Evolutionary conservation across 2,888 invertebrate species (phyloP), one percentile per base, ranked within the genome.

Genomic region (Cheilosia vulpina): DNA sequence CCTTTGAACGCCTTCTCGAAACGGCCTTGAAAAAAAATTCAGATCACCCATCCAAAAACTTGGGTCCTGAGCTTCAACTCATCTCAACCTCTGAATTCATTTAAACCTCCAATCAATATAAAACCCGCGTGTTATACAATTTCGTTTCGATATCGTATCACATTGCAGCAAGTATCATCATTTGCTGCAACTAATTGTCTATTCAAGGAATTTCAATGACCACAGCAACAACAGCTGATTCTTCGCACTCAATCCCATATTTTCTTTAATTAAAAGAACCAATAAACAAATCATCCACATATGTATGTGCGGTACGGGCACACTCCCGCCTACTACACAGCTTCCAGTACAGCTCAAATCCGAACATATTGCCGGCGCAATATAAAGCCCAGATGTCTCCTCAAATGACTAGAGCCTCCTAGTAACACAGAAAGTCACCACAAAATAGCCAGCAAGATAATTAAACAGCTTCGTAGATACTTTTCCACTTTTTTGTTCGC

Each of bases 341-440:
- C 34, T 58, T 57, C 24, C 11, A 45, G 50, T n/a, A 27, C 0
- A 63, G 69, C 58, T 21, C 52, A 66, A 77, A 38, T 77, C 34
- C 43, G 19, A 73, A 62, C 53, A 24, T 31, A 78, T 60, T 19
- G 57, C 41, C 47, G 53, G 45, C 47, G 88, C 87, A 88, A 88
- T 89, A 89, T 89, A 89, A 89, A 89, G 89, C 89, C 88, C 88
- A 89, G 89, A 89, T 89, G 89, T 89, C 89, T 89, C 89, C 89
- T 89, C 88, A 89, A 89, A 89, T 89, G 85, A 85, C 71, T 66
- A 68, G 72, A 81, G 45, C 38, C 80, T 79, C 84, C 66, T 85
- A 85, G 85, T 81, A 85, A 85, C 85, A 81, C 63, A 81, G 73
- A 76, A 71, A 65, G 72, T 73, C 72, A 53, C 68, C 78, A 65